phyloP scores from a whole-genome alignment of 2,797 vertebrate species.

The Periparus ater region DNA sequence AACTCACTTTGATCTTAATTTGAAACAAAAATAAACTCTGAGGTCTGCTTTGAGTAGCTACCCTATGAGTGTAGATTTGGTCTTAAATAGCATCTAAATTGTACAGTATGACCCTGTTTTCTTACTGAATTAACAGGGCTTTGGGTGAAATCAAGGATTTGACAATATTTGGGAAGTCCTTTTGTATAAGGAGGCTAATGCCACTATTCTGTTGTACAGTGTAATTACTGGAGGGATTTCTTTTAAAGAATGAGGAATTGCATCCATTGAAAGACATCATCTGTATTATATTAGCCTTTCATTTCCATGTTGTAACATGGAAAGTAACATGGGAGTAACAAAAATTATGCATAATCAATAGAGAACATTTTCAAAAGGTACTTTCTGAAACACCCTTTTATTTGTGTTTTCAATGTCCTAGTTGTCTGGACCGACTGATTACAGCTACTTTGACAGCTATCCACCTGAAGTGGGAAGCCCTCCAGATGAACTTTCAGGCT shows the following conservation, averaged over 20 bases:
- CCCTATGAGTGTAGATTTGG: neutral
- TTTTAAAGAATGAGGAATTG: neutral
- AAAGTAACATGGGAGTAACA: neutral
- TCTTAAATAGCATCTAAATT: neutral
- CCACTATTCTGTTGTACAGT: neutral
- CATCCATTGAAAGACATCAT: neutral
- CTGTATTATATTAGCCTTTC: neutral
- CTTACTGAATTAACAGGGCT: neutral
- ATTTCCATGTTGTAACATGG: neutral
- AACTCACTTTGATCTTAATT: neutral
- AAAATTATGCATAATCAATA: neutral
- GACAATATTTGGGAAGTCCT: neutral
- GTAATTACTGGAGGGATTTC: neutral
- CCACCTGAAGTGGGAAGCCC: constrained; percentile 87
- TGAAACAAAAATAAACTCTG: neutral
- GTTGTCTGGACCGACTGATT: constrained; percentile 89
- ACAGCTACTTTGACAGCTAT: constrained; percentile 92
- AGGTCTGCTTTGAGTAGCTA: neutral
- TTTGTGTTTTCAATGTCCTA: constrained; percentile 59
- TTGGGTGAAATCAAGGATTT: neutral
- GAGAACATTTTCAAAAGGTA: neutral
- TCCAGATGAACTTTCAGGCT: constrained; percentile 92
- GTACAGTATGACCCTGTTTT: neutral
- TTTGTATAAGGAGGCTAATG: neutral
- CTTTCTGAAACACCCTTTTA: neutral